Evolutionary conservation across 2,797 vertebrate species (phyloP).

Genomic region (Spheniscus humboldti): DNA sequence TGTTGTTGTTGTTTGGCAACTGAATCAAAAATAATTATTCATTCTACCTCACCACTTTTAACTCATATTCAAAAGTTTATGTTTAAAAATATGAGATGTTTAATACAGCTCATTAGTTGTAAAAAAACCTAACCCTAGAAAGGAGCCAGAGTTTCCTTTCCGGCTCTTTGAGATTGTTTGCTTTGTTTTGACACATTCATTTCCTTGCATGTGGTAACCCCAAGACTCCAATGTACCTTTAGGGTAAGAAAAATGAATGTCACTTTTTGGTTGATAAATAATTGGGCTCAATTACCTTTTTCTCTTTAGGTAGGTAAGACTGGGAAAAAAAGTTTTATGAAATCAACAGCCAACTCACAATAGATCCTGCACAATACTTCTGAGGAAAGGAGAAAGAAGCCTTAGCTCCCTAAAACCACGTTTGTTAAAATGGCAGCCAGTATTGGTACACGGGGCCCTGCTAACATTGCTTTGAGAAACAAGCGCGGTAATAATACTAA

Average conservation of each 20-base stretch:
- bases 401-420: not conserved
- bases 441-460: not conserved
- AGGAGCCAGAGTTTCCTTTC: not conserved
- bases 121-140: not conserved
- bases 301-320: not conserved
- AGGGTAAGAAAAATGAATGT: not conserved
- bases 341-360: not conserved
- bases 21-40: not conserved
- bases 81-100: not conserved
- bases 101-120: not conserved
- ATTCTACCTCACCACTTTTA: not conserved
- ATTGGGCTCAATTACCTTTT: not conserved
- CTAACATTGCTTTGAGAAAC: not conserved
- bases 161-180: not conserved
- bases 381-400: not conserved
- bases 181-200: not conserved
- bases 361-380: not conserved
- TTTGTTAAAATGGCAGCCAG: not conserved
- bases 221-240: not conserved
- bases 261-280: not conserved
- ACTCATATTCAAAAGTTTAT: not conserved
- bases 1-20: not conserved
- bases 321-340: not conserved
- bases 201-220: not conserved
- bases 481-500: too few species aligned